Base-by-base conservation (phyloP, 1,140 invertebrate species). In the Cephus cinctus region DNA sequence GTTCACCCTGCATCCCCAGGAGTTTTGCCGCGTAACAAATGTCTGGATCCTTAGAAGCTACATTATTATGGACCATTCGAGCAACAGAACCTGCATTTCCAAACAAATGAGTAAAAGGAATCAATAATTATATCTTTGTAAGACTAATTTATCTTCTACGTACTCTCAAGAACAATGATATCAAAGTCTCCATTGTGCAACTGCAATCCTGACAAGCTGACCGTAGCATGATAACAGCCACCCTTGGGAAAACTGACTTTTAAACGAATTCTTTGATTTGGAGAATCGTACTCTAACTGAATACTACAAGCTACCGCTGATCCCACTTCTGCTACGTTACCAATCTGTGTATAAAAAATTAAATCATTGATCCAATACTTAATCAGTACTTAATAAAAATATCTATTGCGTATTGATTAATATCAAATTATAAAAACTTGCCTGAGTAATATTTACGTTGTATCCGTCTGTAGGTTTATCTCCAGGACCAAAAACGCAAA, bases 121-220 rank as follows among this genome's bases (percentile, higher is more conserved):
- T n/a, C n/a, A n/a, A n/a, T n/a, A n/a, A n/a, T n/a, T n/a, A n/a
- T n/a, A n/a, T n/a, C n/a, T n/a, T n/a, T n/a, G n/a, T n/a, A n/a
- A 12, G 8, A 35, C 22, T 36, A 39, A 25, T 20, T 43, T 18
- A 22, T n/a, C 19, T 15, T 36, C 6, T 14, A 78, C 86, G 81
- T 76, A 92, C 90, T 85, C 59, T 86, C 92, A 32, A 96, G 80
- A 18, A 94, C 91, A 57, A 96, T 90, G 63, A 94, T 92, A 72
- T 94, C 90, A 66, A 96, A 96, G 67, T 93, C 88, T 11, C 92
- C 94, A 74, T 95, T 94, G 58, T 89, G 88, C 54, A 96, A 74
- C 58, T 88, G 84, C 46, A 85, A 78, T 32, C 86, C 85, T 34
- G 84, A 81, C 66, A 92, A 92, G 54, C 82, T 86, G 15, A 96